Conservation (phyloP, 2,113 vertebrate species). For the Sylvia atricapilla region DNA sequence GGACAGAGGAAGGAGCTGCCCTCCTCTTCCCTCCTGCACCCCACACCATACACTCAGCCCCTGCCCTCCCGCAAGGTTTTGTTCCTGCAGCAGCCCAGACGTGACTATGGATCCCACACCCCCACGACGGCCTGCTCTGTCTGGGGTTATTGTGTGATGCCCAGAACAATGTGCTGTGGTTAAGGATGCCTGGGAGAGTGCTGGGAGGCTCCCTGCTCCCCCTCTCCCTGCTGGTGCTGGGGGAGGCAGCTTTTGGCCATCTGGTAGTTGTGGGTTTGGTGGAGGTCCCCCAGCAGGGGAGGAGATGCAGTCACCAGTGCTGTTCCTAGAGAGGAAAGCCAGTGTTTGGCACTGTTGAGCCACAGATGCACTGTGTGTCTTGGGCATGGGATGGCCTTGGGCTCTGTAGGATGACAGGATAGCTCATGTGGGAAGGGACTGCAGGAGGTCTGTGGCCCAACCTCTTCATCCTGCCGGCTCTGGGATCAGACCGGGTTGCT, state of each 20-base stretch:
- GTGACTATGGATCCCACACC: constrained; percentile 3
- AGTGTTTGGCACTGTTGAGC: neutral
- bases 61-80: neutral
- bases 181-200: constrained; percentile 22
- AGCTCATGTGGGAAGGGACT: neutral
- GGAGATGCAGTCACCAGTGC: neutral
- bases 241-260: constrained; percentile 27
- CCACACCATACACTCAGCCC: neutral
- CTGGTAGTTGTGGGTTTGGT: constrained; percentile 27
- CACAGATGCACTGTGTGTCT: neutral
- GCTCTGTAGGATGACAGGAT: neutral
- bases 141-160: constrained; percentile 14
- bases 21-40: neutral
- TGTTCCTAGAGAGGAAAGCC: neutral
- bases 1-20: neutral
- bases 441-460: neutral
- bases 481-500: neutral
- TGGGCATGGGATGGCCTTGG: neutral
- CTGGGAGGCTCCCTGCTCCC: neutral
- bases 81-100: neutral
- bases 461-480: neutral
- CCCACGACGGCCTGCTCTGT: neutral
- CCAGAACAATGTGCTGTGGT: constrained; percentile 58
- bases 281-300: constrained; percentile 22
- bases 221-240: neutral